Evolutionary conservation across 2,113 vertebrate species (phyloP), one percentile per base, ranked within the genome.

Genomic region (Polypterus bichir): DNA sequence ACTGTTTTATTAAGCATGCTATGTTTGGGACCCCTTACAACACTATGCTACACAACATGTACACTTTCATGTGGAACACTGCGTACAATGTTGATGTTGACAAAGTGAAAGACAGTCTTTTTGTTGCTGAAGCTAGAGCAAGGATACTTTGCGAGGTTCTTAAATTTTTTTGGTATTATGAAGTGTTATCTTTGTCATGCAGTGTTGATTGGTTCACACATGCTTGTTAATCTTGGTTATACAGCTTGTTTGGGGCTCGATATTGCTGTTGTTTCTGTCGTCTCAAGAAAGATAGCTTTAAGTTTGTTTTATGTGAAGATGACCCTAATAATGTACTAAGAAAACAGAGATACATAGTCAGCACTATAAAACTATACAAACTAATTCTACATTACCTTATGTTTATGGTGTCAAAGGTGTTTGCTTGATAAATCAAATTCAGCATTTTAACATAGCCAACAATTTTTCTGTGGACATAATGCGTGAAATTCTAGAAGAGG

Each of bases 401-500:
- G 62, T 66, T 48, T 71, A 66, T 61, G 70, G 61, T 49, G 66
- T 71, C 57, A 66, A 68, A 59, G 6, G 44, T 8, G 48, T 57
- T 59, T 65, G 64, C 8, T n/a, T 62, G 68, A 59, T 73, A 59
- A 69, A 67, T 63, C 67, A 2, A 27, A 7, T 51, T 6, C 62
- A 71, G 4, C 68, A 72, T n/a, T 68, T 71, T 4, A 62, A 49
- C 57, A 69, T 57, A 3, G 58, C 52, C 57, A 57, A 51, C 54
- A 65, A 68, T n/a, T 61, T 68, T 56, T 68, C 60, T 4, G 68
- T 72, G 1, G 63, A 74, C 65, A 66, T 71, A 6, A 69, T 73
- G 70, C 72, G 68, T 9, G 63, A 68, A 49, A 74, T 69, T 54
- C 65, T 70, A 49, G 64, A 70, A 48, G 63, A 62, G 1, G 59